Conservation (phyloP, 2,113 vertebrate genomes). For the Myotis brandtii region DNA sequence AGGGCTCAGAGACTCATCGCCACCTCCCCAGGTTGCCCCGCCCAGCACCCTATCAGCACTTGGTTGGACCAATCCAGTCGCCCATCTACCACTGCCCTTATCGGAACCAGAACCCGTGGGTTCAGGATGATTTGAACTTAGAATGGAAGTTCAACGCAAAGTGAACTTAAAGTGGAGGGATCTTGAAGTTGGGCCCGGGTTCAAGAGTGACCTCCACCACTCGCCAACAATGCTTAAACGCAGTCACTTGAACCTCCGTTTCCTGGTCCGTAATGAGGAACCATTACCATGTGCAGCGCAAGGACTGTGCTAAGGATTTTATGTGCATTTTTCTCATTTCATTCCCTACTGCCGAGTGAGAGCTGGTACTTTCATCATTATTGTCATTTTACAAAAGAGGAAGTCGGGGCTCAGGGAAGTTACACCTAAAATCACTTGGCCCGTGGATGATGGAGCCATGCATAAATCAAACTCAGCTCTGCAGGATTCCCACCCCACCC, state of each 20-base stretch:
- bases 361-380: not conserved
- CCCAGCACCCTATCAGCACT: not conserved
- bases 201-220: not conserved
- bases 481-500: not conserved
- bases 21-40: accelerated
- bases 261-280: not conserved
- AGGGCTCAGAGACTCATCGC: too few relatives aligned
- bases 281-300: not conserved
- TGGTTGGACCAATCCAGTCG: accelerated
- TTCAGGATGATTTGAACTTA: not conserved
- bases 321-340: not conserved
- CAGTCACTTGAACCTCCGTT: not conserved
- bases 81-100: not conserved
- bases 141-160: not conserved
- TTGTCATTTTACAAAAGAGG: not conserved
- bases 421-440: not conserved
- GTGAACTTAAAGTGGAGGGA: not conserved
- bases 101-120: not conserved
- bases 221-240: not conserved
- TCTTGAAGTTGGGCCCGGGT: not conserved
- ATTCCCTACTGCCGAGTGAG: not conserved
- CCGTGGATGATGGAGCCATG: not conserved
- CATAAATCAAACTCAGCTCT: not conserved
- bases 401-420: not conserved
- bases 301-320: not conserved